phyloP scores from a whole-genome alignment of 2,888 invertebrate species.

The Ceriagrion tenellum region DNA sequence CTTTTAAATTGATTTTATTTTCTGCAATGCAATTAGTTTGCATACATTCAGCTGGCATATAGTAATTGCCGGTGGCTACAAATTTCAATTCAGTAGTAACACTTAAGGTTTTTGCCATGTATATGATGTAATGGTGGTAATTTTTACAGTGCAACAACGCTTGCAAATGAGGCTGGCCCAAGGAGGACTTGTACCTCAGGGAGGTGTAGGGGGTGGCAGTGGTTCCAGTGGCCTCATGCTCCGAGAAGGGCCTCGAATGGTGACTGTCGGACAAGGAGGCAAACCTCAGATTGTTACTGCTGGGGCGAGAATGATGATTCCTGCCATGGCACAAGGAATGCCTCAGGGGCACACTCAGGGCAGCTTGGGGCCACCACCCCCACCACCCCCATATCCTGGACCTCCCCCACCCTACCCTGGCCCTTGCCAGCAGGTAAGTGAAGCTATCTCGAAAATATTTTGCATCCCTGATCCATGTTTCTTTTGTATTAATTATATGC shows the following conservation, averaged over 20 bases:
- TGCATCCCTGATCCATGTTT: constrained; percentile 71
- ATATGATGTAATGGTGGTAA: not conserved
- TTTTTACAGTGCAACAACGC: constrained; percentile 69
- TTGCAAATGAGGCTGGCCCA: constrained; percentile 68
- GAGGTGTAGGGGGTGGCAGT: not conserved
- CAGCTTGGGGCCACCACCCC: constrained; percentile 72
- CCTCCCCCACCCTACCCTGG: constrained; percentile 86
- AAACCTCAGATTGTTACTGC: constrained; percentile 62
- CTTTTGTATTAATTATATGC: constrained; percentile 73
- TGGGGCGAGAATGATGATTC: constrained; percentile 68
- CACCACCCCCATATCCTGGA: constrained; percentile 85
- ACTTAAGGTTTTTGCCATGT: too few relatives aligned
- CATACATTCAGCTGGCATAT: too few relatives aligned
- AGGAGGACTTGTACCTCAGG: constrained; percentile 53
- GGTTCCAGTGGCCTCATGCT: not conserved
- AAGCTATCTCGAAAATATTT: constrained; percentile 70
- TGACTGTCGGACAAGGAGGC: constrained; percentile 67
- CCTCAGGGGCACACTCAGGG: constrained; percentile 69
- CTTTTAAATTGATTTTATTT: too few relatives aligned
- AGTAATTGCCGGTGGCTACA: too few relatives aligned
- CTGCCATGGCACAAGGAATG: constrained; percentile 68
- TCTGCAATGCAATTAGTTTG: too few relatives aligned
- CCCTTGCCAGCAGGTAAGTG: constrained; percentile 77
- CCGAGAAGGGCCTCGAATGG: constrained; percentile 66
- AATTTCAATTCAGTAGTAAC: too few relatives aligned